Evolutionary conservation across 2,888 invertebrate species (phyloP).

Genomic region (Tolmerus cingulatus): DNA sequence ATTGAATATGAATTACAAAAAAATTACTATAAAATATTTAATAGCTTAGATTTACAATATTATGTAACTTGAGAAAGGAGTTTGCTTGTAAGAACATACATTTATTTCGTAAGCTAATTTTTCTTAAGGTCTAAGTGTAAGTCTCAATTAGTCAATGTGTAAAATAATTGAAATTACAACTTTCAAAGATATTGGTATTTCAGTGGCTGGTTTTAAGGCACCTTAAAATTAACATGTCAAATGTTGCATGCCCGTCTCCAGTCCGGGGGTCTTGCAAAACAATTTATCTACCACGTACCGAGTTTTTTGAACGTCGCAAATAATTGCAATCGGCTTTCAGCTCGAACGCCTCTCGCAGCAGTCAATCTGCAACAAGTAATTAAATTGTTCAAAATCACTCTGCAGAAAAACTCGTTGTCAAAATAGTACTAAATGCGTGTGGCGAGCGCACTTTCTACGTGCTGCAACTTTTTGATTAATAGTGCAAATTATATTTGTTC

Average conservation of each 20-base stretch:
- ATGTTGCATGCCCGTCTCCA: not conserved
- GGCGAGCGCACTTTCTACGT: slow-evolving; percentile 2
- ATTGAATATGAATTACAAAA: too few relatives aligned
- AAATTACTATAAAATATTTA: too few relatives aligned
- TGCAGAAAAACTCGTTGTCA: slow-evolving; percentile 15
- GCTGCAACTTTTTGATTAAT: slow-evolving; percentile 8
- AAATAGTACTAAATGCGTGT: not conserved
- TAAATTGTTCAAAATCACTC: not conserved
- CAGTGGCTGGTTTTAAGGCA: not conserved
- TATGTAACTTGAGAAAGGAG: too few relatives aligned
- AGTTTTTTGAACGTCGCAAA: not conserved
- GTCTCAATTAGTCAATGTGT: not conserved
- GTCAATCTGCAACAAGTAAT: not conserved
- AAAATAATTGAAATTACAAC: not conserved
- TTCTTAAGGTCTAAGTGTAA: too few relatives aligned
- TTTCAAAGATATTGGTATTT: not conserved
- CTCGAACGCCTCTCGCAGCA: not conserved
- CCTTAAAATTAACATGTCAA: not conserved
- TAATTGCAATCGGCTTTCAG: not conserved
- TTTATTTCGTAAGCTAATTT: too few relatives aligned
- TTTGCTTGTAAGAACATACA: too few relatives aligned
- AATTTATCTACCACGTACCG: not conserved
- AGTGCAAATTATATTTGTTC: not conserved
- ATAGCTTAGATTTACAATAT: too few relatives aligned
- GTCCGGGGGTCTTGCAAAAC: not conserved